Conservation (phyloP, 2,797 vertebrate species). For the Labeo calbasu region DNA sequence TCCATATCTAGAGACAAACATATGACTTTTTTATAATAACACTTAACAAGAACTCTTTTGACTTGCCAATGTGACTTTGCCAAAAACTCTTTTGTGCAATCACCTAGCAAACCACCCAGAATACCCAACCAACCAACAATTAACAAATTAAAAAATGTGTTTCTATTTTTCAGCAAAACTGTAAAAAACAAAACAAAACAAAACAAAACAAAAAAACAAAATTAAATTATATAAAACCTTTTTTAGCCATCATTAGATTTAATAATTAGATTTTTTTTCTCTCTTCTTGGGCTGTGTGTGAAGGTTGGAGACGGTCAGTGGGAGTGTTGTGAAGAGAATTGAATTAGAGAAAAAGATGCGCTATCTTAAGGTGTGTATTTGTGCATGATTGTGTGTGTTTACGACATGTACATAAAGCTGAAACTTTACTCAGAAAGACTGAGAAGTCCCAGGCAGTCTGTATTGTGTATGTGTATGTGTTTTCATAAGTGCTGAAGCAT, state of each 20-base stretch:
- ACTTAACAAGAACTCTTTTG: neutral
- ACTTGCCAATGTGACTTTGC: neutral
- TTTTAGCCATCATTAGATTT: neutral
- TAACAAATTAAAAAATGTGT: neutral
- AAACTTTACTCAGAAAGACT: conserved; percentile 15
- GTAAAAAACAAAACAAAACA: neutral
- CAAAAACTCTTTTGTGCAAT: neutral
- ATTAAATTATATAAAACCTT: neutral
- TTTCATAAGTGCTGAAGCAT: neutral
- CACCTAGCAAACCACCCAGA: neutral
- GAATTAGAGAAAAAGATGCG: conserved; percentile 89
- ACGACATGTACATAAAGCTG: neutral
- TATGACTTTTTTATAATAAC: neutral
- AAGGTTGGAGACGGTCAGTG: conserved; percentile 90
- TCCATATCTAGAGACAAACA: neutral
- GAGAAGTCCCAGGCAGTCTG: neutral
- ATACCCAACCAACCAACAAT: neutral
- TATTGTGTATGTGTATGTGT: neutral
- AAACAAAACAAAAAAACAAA: neutral
- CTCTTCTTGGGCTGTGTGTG: conserved; percentile 52
- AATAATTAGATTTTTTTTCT: too few species aligned
- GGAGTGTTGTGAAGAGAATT: conserved; percentile 83
- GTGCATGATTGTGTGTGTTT: conserved; percentile 21
- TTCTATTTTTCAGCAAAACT: neutral
- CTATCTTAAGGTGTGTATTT: conserved; percentile 83